These are phyloP conservation scores for Capreolus pygargus DNA, from an alignment of 2,113 vertebrate genomes.

Conservation along the genomic window DNA sequence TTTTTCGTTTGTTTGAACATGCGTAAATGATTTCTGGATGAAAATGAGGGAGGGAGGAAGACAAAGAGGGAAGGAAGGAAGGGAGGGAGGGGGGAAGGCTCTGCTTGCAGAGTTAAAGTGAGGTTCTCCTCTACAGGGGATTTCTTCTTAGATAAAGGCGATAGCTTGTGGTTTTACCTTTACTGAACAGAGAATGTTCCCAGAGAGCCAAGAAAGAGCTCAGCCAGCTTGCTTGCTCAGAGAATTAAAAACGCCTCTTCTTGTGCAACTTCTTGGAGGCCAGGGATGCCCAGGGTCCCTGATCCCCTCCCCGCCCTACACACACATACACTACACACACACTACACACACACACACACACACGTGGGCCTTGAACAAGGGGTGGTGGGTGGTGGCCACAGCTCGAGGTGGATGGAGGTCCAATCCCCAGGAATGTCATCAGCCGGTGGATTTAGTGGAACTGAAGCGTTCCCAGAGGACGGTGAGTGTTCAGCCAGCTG, in stretches of 20 bases:
- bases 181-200: neutral
- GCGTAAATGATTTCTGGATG: constrained; percentile 49
- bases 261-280: neutral
- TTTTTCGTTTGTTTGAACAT: neutral
- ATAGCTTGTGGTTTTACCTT: constrained; percentile 19
- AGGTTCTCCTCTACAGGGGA: neutral
- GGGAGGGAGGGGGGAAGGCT: neutral
- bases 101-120: constrained; percentile 19
- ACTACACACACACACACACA: no score
- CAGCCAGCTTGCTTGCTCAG: neutral
- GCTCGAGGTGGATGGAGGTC: no score
- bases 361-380: neutral
- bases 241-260: neutral
- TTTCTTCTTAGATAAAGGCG: constrained; percentile 19
- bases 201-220: neutral
- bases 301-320: neutral
- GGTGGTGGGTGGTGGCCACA: neutral
- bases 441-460: neutral
- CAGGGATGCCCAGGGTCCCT: neutral
- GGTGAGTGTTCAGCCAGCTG: neutral
- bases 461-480: neutral
- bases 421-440: neutral
- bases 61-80: neutral
- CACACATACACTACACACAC: neutral
- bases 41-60: neutral